phyloP scores from a whole-genome alignment of 1,140 invertebrate genomes.

The Dufourea novaeangliae region DNA sequence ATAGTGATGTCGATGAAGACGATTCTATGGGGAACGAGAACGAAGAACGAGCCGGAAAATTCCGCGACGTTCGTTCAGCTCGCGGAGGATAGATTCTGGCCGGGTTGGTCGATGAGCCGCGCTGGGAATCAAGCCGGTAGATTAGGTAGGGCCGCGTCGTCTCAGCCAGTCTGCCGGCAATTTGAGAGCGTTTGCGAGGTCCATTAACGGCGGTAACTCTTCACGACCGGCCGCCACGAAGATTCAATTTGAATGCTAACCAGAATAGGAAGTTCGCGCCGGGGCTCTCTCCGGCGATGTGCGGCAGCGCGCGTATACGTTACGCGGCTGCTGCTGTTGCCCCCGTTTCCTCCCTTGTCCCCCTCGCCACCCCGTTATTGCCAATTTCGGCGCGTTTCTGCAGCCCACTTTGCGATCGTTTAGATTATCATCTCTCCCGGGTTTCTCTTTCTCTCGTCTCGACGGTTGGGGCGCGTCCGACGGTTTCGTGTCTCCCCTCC shows the following conservation, averaged over 20 bases:
- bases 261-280: conserved; percentile 75
- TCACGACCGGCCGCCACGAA: conserved; percentile 73
- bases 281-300: conserved; percentile 56
- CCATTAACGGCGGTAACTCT: conserved; percentile 78
- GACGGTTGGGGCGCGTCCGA: conserved; percentile 21
- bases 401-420: conserved; percentile 78
- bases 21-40: background rate
- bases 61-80: background rate
- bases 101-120: too few species aligned
- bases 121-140: conserved; percentile 63
- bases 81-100: too few species aligned
- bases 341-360: conserved; percentile 11
- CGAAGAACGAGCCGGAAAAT: conserved; percentile 7
- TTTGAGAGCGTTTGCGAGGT: conserved; percentile 73
- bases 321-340: conserved; percentile 47
- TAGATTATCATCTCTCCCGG: conserved; percentile 78
- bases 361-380: conserved; percentile 73
- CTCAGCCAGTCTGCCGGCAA: conserved; percentile 72
- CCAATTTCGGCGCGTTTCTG: conserved; percentile 76
- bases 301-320: conserved; percentile 59
- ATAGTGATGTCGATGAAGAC: too few species aligned
- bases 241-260: conserved; percentile 81
- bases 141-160: conserved; percentile 67
- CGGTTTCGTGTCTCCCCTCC: conserved; percentile 10
- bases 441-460: conserved; percentile 66